These are phyloP conservation scores for Thalassarche chlororhynchos DNA, from an alignment of 2,113 vertebrate genomes.

Conservation along the genomic window DNA sequence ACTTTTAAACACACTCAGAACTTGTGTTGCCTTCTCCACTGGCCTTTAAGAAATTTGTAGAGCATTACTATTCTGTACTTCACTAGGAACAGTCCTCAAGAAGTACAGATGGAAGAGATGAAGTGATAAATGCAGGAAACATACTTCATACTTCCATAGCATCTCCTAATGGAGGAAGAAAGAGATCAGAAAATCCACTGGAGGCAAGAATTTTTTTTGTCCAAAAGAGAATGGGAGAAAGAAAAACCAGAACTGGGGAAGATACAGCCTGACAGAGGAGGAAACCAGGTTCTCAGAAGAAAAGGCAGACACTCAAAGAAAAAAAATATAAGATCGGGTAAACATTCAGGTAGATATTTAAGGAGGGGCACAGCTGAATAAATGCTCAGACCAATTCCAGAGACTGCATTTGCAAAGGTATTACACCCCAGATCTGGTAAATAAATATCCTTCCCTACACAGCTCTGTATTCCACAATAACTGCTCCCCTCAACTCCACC, in stretches of 20 bases:
- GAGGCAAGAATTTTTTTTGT: background rate
- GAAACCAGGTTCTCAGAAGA: background rate
- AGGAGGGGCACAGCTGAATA: background rate
- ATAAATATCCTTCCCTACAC: background rate
- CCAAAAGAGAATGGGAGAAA: background rate
- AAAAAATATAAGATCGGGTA: background rate
- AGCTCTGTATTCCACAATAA: background rate
- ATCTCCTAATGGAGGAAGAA: background rate
- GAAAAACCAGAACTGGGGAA: background rate
- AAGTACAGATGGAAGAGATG: background rate
- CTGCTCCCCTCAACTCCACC: background rate
- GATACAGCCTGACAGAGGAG: background rate
- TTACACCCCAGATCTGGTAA: background rate
- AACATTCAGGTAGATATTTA: background rate
- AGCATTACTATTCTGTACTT: background rate
- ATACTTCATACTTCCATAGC: background rate
- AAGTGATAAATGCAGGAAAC: background rate
- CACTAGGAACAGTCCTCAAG: background rate
- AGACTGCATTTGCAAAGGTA: background rate
- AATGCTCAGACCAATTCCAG: background rate
- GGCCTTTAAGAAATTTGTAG: background rate
- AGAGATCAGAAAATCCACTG: background rate
- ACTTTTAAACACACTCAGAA: background rate
- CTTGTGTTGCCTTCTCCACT: background rate
- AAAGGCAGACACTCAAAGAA: background rate